Base-by-base conservation (phyloP, 2,888 invertebrate genomes). In the Ceriagrion tenellum region DNA sequence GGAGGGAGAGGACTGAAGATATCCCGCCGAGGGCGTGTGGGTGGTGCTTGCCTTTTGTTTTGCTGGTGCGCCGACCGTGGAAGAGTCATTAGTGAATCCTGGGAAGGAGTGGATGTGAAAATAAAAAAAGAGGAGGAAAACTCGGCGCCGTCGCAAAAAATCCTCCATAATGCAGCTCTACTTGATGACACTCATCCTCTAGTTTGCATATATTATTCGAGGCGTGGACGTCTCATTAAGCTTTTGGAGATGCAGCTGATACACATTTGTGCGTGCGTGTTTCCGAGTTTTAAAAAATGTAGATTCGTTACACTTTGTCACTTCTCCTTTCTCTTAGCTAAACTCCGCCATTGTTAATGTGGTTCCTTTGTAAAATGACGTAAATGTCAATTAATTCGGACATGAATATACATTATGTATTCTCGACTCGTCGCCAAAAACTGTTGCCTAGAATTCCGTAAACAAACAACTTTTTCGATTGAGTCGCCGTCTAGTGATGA, bases 31-130 rank as follows among this genome's bases (percentile, higher is more conserved):
- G 47, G 47, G 47, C 69, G 69, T 69, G 69, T 20, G 69, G 8
- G 69, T 69, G 63, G 18, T n/a, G 69, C 69, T 3, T 26, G 69
- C 69, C 59, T 59, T 69, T 69, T 69, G 81, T 81, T 81, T 35
- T 35, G 16, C 81, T 26, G 26, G 35, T 30, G 81, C 35, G 30
- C 30, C 81, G 81, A 35, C 81, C 81, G 81, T 81, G 81, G 35
- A 81, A 81, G 69, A 47, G 69, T 81, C 81, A 81, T 81, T 81
- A 81, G 81, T 81, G 81, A 35, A 81, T 35, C 35, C 30, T 13
- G 10, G 18, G 30, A 26, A 13, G 30, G 18, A 0, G 35, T 30
- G 81, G 30, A 81, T 35, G n/a, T 26, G 69, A 69, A 59, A 8
- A 26, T 20, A 23, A 23, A 69, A 69, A n/a, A 69, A 69, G 20